Conservation (phyloP, 2,888 invertebrate genomes). For the Pandemis cinnamomeana region DNA sequence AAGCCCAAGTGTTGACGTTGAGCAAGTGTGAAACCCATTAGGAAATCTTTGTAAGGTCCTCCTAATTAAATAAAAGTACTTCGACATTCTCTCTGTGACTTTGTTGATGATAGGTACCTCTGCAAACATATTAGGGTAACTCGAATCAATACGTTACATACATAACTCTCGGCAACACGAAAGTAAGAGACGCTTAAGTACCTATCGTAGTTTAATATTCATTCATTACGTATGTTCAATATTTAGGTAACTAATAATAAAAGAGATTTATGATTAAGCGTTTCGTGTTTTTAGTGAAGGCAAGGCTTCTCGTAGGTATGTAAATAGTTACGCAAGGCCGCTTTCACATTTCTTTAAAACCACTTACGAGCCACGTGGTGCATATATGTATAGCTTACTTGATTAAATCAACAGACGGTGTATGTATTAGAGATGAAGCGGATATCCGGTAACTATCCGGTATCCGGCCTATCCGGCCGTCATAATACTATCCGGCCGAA, state of each 20-base stretch:
- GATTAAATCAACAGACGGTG: neutral
- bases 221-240: neutral
- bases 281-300: conserved; percentile 1
- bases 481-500: too few relatives aligned
- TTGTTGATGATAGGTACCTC: neutral
- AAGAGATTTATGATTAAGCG: neutral
- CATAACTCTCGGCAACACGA: neutral
- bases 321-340: conserved; percentile 20
- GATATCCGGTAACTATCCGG: too few relatives aligned
- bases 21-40: conserved; percentile 28
- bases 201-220: neutral
- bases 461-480: too few relatives aligned
- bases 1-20: conserved; percentile 22
- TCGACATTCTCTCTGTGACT: conserved; percentile 9
- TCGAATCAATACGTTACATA: neutral
- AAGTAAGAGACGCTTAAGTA: neutral
- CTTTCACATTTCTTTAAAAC: conserved; percentile 21
- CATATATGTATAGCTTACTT: neutral
- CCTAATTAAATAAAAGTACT: conserved; percentile 25
- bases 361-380: neutral
- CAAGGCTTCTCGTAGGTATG: conserved; percentile 5
- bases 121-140: conserved; percentile 11
- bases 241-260: too few relatives aligned
- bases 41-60: conserved; percentile 24
- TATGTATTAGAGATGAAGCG: too few relatives aligned